Evolutionary conservation across 2,797 vertebrate genomes (phyloP).

Genomic region (Danionella dracula): DNA sequence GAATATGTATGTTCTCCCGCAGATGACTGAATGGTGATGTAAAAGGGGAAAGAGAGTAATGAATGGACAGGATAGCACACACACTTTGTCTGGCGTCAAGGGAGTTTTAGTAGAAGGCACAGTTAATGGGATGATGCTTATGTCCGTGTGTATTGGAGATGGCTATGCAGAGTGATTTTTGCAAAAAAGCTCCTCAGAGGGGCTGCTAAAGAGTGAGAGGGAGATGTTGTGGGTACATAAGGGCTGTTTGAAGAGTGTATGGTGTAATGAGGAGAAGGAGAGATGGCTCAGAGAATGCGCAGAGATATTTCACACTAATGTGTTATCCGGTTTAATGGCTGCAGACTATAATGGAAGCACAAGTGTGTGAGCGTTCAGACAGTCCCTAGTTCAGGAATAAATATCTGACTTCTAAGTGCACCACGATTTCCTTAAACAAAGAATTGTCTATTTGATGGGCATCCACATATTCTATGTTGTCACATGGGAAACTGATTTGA

Average conservation of each 20-base stretch:
- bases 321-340: conserved; percentile 30
- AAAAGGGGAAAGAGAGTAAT: background rate
- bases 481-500: too few species aligned
- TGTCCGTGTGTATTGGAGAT: conserved; percentile 29
- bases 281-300: conserved; percentile 31
- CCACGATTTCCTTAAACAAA: too few species aligned
- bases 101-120: conserved; percentile 35
- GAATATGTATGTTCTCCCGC: background rate
- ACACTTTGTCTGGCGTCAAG: conserved; percentile 36
- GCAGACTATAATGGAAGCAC: conserved; percentile 28
- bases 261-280: conserved; percentile 38
- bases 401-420: background rate
- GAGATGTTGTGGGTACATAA: conserved; percentile 27
- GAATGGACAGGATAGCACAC: conserved; percentile 15
- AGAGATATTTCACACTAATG: conserved; percentile 17
- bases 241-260: conserved; percentile 37
- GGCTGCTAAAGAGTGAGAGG: conserved; percentile 26
- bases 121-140: conserved; percentile 41
- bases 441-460: too few species aligned
- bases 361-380: background rate
- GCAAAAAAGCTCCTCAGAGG: conserved; percentile 43
- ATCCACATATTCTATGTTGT: too few species aligned
- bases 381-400: background rate
- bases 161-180: conserved; percentile 33
- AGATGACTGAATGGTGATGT: too few species aligned